Evolutionary conservation across 2,113 vertebrate species (phyloP), one percentile per base, ranked within the genome.

Genomic region (Mormoops blainvillei): DNA sequence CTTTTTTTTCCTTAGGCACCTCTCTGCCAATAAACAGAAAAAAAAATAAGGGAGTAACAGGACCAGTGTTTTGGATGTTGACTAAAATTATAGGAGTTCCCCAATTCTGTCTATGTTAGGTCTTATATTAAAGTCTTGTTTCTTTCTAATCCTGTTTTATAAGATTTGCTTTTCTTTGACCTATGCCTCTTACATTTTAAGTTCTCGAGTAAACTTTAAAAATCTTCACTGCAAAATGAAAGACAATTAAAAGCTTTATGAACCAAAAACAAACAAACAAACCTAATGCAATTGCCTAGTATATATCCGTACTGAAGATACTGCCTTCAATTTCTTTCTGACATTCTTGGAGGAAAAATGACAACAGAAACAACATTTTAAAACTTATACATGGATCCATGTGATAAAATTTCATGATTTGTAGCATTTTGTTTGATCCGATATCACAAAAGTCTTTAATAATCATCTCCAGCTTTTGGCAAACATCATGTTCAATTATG

Each of bases 251-350:
- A 96, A 91, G 4, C 36, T 41, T 65, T 18, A 15, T 56, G 38
- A 87, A 50, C 12, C 4, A 7, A 31, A 63, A 63, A 28, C 58
- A 61, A 61, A 31, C 28, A 31, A 31, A 31, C 28, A 10, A 63
- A 63, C 28, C 61, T 63, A 31, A 63, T 63, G 28, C 0, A 12
- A 61, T 63, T 89, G 78, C 41, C 43, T 78, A 61, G 13, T 48
- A 48, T 45, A 85, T 91, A 58, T 91, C 71, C 92, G 58, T 78
- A 83, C 6, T 63, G 89, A 94, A 89, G n/a, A 93, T 43, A 83
- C 38, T 87, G 41, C 7, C 85, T 80, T 91, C 92, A 93, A 94
- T 95, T 93, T 97, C 87, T 93, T 96, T 96, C 77, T 93, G 68
- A 93, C 19, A 89, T 45, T 78, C 70, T 94, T 50, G 58, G 41